A percentile compares a stretch with the other conserved stretches of the same genome.
Evolutionary conservation across 2,888 invertebrate genomes (phyloP).

Genomic region (Drosophila merina): DNA sequence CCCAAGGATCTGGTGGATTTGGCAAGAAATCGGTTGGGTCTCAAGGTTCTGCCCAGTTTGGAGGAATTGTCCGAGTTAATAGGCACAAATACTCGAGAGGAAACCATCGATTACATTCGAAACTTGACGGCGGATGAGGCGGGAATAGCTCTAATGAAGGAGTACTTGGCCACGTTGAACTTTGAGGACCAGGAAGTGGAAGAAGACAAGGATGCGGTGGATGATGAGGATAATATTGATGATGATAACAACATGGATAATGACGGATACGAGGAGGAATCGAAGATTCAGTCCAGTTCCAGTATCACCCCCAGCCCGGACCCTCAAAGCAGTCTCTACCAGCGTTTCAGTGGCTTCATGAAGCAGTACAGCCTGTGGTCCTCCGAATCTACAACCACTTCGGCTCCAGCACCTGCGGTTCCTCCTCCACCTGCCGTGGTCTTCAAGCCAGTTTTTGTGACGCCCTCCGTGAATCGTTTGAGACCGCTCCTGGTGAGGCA

Average conservation of each 20-base stretch:
- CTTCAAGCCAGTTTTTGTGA: conserved; percentile 43
- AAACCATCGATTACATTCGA: conserved; percentile 77
- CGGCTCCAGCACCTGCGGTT: conserved; percentile 7
- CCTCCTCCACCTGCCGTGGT: conserved; percentile 14
- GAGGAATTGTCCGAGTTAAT: conserved; percentile 74
- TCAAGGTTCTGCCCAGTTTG: conserved; percentile 75
- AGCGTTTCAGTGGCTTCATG: conserved; percentile 64
- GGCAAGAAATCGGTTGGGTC: conserved; percentile 72
- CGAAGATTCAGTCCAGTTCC: conserved; percentile 17
- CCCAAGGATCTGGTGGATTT: conserved; percentile 78
- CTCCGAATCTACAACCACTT: conserved; percentile 5
- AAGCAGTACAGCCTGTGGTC: conserved; percentile 68
- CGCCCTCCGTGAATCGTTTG: conserved; percentile 21
- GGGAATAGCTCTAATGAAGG: conserved; percentile 76
- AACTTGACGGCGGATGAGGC: conserved; percentile 70
- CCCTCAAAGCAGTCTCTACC: conserved; percentile 51
- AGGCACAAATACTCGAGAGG: conserved; percentile 67
- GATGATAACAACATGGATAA: conserved; percentile 50
- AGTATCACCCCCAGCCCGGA: conserved; percentile 17
- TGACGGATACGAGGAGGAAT: conserved; percentile 39
- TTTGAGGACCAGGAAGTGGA: conserved; percentile 48
- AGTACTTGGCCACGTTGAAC: conserved; percentile 73
- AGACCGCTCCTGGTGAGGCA: conserved; percentile 57
- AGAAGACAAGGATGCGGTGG: conserved; percentile 22
- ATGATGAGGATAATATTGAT: conserved; percentile 2